phyloP scores from a whole-genome alignment of 1,140 invertebrate genomes.

The Lordiphosa stackelbergi region DNA sequence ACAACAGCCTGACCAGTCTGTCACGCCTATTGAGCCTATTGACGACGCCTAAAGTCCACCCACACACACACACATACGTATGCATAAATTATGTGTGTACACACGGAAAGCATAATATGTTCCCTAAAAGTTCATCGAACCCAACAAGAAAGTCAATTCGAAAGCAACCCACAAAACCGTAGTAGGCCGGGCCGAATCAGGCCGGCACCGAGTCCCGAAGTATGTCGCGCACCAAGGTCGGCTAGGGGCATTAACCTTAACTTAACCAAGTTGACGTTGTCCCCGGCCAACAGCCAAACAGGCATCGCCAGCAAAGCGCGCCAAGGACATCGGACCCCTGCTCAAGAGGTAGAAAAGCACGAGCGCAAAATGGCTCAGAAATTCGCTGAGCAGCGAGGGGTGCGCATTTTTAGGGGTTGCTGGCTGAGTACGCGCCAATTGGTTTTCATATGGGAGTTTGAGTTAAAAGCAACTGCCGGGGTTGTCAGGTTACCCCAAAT shows the following conservation, averaged over 20 bases:
- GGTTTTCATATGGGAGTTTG: slow-evolving; percentile 30
- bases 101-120: slow-evolving; percentile 55
- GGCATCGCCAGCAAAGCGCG: slow-evolving; percentile 37
- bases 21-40: slow-evolving; percentile 41
- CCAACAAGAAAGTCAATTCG: slow-evolving; percentile 52
- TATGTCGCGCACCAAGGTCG: slow-evolving; percentile 75
- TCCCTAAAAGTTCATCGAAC: slow-evolving; percentile 70
- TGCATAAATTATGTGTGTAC: slow-evolving; percentile 9
- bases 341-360: slow-evolving; percentile 47
- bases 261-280: slow-evolving; percentile 64
- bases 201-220: slow-evolving; percentile 52
- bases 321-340: slow-evolving; percentile 58
- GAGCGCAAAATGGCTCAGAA: slow-evolving; percentile 55
- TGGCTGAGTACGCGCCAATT: slow-evolving; percentile 25
- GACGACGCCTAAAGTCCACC: slow-evolving; percentile 25
- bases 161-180: slow-evolving; percentile 12
- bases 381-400: slow-evolving; percentile 31
- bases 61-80: slow-evolving; percentile 15
- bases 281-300: slow-evolving; percentile 44
- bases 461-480: slow-evolving; percentile 42
- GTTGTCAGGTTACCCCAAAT: slow-evolving; percentile 20
- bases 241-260: slow-evolving; percentile 73
- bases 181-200: slow-evolving; percentile 41
- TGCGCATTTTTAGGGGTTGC: slow-evolving; percentile 62
- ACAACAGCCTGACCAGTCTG: slow-evolving; percentile 28